These are phyloP conservation scores for Camponotus vicinus DNA, from an alignment of 1,140 invertebrate genomes.

Conservation along the genomic window DNA sequence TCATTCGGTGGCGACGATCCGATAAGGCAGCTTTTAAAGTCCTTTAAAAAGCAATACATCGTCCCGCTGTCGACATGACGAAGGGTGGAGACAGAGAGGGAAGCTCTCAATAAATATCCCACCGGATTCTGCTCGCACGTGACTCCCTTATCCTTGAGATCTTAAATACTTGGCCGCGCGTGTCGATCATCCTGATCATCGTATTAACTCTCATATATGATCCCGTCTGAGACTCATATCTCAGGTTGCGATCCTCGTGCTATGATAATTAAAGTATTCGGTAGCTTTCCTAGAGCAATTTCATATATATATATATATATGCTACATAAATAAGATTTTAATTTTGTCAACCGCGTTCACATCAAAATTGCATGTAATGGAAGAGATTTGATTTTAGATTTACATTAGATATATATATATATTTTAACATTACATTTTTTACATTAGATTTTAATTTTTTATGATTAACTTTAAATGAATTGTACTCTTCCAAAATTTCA, in stretches of 20 bases:
- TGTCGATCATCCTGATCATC: conserved; percentile 79
- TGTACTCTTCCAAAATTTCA: neutral
- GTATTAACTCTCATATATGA: conserved; percentile 81
- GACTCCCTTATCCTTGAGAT: conserved; percentile 81
- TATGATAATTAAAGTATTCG: neutral
- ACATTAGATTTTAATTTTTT: neutral
- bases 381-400: no score
- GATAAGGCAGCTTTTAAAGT: conserved; percentile 83
- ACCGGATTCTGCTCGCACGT: conserved; percentile 79
- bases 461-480: neutral
- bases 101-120: conserved; percentile 71
- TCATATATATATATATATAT: neutral
- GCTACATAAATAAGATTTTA: no score
- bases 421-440: no score
- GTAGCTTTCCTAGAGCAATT: neutral
- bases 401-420: no score
- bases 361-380: no score
- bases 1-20: conserved; percentile 67
- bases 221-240: conserved; percentile 47
- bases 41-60: conserved; percentile 84
- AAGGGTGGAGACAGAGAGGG: conserved; percentile 62
- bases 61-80: conserved; percentile 53
- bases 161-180: conserved; percentile 84
- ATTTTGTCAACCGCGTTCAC: no score
- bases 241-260: neutral